These are phyloP conservation scores for Latrodectus geometricus DNA, from an alignment of 1,140 invertebrate species.

Conservation along the genomic window DNA sequence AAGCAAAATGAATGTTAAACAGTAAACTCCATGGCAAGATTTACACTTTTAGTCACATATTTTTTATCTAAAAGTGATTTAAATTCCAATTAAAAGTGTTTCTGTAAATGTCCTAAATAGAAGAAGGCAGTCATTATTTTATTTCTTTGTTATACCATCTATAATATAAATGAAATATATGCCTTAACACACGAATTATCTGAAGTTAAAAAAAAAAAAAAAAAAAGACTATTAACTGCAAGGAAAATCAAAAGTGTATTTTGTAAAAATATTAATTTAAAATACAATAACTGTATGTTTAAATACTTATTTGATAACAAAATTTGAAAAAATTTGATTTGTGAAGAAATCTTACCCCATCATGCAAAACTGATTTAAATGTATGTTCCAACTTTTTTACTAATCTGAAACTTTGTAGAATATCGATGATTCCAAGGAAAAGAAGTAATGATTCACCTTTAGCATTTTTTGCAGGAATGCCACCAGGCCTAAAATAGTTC, in stretches of 20 bases:
- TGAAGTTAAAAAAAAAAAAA: no score
- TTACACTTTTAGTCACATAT: no score
- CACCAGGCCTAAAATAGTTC: slow-evolving; percentile 81
- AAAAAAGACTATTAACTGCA: neutral
- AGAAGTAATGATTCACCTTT: slow-evolving; percentile 95
- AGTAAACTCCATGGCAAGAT: no score
- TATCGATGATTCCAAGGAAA: slow-evolving; percentile 99
- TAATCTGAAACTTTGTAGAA: slow-evolving; percentile 96
- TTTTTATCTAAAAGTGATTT: no score
- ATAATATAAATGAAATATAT: neutral
- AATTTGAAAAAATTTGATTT: neutral
- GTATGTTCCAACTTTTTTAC: slow-evolving; percentile 98
- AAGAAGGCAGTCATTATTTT: no score
- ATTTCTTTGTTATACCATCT: neutral
- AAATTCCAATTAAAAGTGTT: no score
- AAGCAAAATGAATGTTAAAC: no score
- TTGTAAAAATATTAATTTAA: neutral
- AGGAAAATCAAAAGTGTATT: neutral
- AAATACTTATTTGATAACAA: no score
- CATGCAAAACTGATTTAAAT: slow-evolving; percentile 97
- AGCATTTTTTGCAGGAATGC: slow-evolving; percentile 95
- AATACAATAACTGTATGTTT: neutral
- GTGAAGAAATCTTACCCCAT: slow-evolving; percentile 82
- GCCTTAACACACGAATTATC: neutral
- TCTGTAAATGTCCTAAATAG: no score